Percentiles rank a stretch among this genome's conserved stretches.
These are phyloP conservation scores for Melangyna quadrimaculata DNA, from an alignment of 2,888 invertebrate species.

Conservation along the genomic window DNA sequence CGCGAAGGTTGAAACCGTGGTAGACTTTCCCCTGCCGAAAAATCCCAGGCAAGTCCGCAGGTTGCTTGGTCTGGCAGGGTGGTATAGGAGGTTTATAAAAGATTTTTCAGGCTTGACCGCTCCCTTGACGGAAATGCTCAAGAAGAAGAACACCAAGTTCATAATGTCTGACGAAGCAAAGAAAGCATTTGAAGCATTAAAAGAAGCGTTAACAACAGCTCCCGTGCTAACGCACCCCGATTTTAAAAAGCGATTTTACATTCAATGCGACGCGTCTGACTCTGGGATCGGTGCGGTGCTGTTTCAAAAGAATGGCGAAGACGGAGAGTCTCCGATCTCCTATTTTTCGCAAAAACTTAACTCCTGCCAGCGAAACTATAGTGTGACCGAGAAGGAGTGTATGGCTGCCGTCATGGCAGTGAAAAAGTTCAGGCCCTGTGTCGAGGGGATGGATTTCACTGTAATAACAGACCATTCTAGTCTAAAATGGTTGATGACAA, in stretches of 20 bases:
- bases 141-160: conserved; percentile 27
- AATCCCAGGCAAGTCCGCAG: conserved; percentile 30
- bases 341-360: neutral
- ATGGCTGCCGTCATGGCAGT: neutral
- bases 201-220: conserved; percentile 37
- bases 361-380: neutral
- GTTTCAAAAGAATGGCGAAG: conserved; percentile 24
- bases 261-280: neutral
- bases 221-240: conserved; percentile 57
- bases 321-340: neutral
- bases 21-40: conserved; percentile 23
- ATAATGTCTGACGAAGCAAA: neutral
- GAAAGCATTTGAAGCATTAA: neutral
- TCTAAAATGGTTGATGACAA: neutral
- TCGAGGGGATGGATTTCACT: neutral
- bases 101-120: conserved; percentile 36
- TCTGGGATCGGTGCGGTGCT: conserved; percentile 4
- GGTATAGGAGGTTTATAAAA: conserved; percentile 53
- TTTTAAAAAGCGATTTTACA: neutral
- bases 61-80: conserved; percentile 55
- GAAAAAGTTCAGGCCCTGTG: neutral
- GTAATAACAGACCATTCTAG: neutral
- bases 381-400: neutral
- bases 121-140: conserved; percentile 41
- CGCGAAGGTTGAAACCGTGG: conserved; percentile 43